A percentile compares a stretch with the other conserved stretches of the same genome.
phyloP scores from a whole-genome alignment of 2,797 vertebrate genomes.

The Pseudopleuronectes americanus region DNA sequence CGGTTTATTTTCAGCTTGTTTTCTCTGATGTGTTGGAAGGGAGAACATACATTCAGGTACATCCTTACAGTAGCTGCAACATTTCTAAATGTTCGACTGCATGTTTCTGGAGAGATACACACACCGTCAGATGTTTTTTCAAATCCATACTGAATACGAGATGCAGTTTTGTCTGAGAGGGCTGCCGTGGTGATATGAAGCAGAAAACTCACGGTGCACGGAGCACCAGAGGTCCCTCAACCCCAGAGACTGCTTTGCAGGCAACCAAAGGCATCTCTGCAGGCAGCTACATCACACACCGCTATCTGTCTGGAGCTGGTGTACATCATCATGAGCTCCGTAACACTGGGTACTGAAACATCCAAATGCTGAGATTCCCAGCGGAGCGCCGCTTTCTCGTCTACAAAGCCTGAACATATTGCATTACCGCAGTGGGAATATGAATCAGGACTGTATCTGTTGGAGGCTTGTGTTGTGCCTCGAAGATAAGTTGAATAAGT shows the following conservation, averaged over 20 bases:
- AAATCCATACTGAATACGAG: slow-evolving; percentile 28
- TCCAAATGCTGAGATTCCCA: slow-evolving; percentile 70
- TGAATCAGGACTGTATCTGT: slow-evolving; percentile 57
- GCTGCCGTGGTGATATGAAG: slow-evolving; percentile 54
- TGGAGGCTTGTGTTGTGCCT: slow-evolving; percentile 63
- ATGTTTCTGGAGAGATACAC: slow-evolving; percentile 25
- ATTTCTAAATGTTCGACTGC: background rate
- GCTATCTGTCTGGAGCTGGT: slow-evolving; percentile 64
- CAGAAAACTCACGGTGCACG: slow-evolving; percentile 48
- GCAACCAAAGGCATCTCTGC: slow-evolving; percentile 78
- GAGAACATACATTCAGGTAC: background rate
- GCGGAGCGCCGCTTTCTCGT: slow-evolving; percentile 68
- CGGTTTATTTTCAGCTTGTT: slow-evolving; percentile 9
- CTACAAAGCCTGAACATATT: slow-evolving; percentile 74
- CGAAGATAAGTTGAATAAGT: slow-evolving; percentile 62
- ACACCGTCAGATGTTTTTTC: slow-evolving; percentile 12
- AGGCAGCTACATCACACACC: slow-evolving; percentile 73
- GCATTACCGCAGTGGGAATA: slow-evolving; percentile 71
- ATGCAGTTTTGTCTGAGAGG: slow-evolving; percentile 48
- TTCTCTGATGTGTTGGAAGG: no score
- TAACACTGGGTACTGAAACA: slow-evolving; percentile 70
- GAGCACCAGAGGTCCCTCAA: slow-evolving; percentile 74
- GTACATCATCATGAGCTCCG: slow-evolving; percentile 73
- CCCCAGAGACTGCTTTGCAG: slow-evolving; percentile 73
- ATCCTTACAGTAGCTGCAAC: no score